phyloP scores from a whole-genome alignment of 2,113 vertebrate genomes.

The Sturnus vulgaris region DNA sequence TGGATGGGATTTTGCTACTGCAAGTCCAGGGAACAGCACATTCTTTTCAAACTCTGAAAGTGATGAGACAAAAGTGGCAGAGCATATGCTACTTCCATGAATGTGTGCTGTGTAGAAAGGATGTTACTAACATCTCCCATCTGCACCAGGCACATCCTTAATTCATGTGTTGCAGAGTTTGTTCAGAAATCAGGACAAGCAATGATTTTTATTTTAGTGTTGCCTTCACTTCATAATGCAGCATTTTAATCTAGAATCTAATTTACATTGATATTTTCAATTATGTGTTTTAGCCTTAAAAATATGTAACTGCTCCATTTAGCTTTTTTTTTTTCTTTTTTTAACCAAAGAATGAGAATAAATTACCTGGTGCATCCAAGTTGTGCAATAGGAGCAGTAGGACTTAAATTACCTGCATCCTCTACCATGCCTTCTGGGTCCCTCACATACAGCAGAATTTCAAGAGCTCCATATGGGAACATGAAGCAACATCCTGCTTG shows the following conservation, averaged over 20 bases:
- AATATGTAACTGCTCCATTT: not conserved
- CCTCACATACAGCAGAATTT: not conserved
- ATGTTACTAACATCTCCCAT: slow-evolving; percentile 65
- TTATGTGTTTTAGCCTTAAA: not conserved
- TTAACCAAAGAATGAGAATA: not conserved
- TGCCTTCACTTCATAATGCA: not conserved
- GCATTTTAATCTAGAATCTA: not conserved
- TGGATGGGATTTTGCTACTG: not conserved
- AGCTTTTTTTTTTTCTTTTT: not conserved
- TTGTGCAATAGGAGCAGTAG: not conserved
- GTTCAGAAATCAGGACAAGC: slow-evolving; percentile 41
- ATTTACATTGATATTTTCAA: not conserved
- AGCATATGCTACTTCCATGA: slow-evolving; percentile 53
- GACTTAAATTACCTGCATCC: not conserved
- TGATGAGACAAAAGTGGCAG: slow-evolving; percentile 33
- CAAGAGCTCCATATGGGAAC: not conserved
- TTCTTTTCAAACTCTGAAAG: slow-evolving; percentile 30
- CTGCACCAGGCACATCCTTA: slow-evolving; percentile 57
- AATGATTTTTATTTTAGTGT: slow-evolving; percentile 9
- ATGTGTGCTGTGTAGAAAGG: not conserved
- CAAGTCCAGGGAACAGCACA: slow-evolving; percentile 23
- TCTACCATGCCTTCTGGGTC: not conserved
- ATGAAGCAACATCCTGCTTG: not conserved
- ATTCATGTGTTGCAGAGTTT: slow-evolving; percentile 47
- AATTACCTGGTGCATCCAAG: not conserved